phyloP scores from a whole-genome alignment of 1,140 invertebrate genomes.

The Parapsyche elsis region DNA sequence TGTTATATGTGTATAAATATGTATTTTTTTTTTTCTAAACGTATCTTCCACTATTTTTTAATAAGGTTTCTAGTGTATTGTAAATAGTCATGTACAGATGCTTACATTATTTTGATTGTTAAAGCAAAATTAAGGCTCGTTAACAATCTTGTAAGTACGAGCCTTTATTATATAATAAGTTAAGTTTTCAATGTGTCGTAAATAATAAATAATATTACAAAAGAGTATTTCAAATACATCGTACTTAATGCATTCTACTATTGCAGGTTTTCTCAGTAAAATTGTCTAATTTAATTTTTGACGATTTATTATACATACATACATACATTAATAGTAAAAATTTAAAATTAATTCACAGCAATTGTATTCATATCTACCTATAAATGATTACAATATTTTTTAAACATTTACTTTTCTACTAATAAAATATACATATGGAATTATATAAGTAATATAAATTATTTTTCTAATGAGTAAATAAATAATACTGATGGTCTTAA shows the following conservation, averaged over 20 bases:
- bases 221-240: background rate
- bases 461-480: slow-evolving; percentile 9
- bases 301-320: background rate
- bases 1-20: background rate
- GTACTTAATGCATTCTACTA: no score
- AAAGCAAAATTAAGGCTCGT: slow-evolving; percentile 12
- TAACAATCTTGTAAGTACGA: no score
- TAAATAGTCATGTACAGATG: slow-evolving; percentile 51
- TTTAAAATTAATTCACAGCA: slow-evolving; percentile 9
- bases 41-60: background rate
- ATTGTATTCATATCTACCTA: slow-evolving; percentile 11
- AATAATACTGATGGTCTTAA: background rate
- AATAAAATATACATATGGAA: background rate
- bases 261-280: no score
- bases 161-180: background rate
- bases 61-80: background rate
- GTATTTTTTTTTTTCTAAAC: background rate
- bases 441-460: background rate
- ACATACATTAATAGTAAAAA: no score
- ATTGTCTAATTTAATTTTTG: background rate
- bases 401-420: background rate
- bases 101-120: slow-evolving; percentile 17
- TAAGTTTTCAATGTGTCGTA: background rate
- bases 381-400: slow-evolving; percentile 14
- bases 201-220: background rate